phyloP scores from a whole-genome alignment of 2,888 invertebrate genomes.

The Branchellion lobata region DNA sequence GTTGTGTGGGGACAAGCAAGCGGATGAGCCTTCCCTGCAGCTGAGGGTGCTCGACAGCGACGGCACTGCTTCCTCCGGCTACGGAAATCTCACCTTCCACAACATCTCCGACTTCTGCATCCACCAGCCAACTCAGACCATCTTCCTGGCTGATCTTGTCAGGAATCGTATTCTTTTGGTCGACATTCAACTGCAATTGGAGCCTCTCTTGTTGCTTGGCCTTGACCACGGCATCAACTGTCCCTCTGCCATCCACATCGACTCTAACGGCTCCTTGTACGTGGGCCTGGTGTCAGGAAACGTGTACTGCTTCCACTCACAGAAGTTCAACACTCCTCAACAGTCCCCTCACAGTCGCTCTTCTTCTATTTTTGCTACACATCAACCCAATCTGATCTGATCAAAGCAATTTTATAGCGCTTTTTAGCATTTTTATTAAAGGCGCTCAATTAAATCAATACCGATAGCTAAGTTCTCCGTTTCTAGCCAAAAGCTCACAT shows the following conservation, averaged over 20 bases:
- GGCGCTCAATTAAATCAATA: too few relatives aligned
- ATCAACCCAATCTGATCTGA: background rate
- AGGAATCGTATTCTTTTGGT: conserved; percentile 7
- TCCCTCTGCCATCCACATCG: conserved; percentile 13
- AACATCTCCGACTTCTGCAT: conserved; percentile 24
- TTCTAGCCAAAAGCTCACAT: too few relatives aligned
- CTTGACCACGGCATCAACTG: conserved; percentile 9
- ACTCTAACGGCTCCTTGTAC: background rate
- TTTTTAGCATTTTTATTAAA: too few relatives aligned
- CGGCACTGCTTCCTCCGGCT: conserved; percentile 20
- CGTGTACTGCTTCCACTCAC: conserved; percentile 15
- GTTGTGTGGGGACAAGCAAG: conserved; percentile 1
- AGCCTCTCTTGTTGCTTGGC: conserved; percentile 12
- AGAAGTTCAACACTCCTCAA: background rate
- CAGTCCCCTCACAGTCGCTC: too few relatives aligned
- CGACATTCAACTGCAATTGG: background rate
- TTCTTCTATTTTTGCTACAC: too few relatives aligned
- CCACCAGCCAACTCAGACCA: background rate
- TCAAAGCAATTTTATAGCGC: too few relatives aligned
- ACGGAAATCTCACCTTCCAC: background rate
- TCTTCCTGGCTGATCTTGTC: conserved; percentile 14
- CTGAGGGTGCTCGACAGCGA: conserved; percentile 25
- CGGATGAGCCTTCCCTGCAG: background rate
- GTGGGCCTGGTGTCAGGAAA: conserved; percentile 33
- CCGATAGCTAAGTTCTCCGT: too few relatives aligned